Conservation (phyloP, 1,140 invertebrate genomes). For the Meteorus sp. region DNA sequence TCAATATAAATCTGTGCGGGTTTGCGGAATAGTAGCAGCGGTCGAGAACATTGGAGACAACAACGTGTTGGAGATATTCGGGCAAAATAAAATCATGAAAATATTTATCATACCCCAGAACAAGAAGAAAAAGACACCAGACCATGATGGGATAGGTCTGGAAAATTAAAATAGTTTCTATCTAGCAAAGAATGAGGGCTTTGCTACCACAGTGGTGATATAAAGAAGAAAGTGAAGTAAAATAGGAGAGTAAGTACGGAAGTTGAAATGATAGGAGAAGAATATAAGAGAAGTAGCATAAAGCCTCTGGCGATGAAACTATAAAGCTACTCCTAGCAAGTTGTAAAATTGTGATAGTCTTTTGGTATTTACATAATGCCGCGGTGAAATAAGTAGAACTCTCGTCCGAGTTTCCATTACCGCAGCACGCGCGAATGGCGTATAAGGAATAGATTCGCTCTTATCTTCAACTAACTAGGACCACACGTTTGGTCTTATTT, state of each 20-base stretch:
- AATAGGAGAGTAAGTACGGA: not conserved
- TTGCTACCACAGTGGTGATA: not conserved
- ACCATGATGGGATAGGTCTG: not conserved
- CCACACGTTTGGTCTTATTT: conserved; percentile 37
- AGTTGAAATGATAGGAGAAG: not conserved
- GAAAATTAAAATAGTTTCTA: conserved; percentile 22
- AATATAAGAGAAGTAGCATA: conserved; percentile 5
- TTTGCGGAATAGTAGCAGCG: no score
- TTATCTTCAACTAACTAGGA: conserved; percentile 45
- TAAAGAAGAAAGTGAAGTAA: conserved; percentile 8
- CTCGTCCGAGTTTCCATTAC: conserved; percentile 20
- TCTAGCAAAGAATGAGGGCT: conserved; percentile 14
- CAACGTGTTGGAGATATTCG: no score
- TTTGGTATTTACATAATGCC: conserved; percentile 55
- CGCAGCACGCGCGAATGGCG: no score
- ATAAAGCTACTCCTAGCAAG: conserved; percentile 50
- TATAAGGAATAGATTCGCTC: conserved; percentile 29
- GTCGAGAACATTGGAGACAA: no score
- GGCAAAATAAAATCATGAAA: conserved; percentile 14
- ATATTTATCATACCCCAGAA: conserved; percentile 1
- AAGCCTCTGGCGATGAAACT: conserved; percentile 42
- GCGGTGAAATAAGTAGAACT: conserved; percentile 53
- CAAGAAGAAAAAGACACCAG: not conserved
- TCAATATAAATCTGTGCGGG: no score
- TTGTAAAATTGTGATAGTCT: conserved; percentile 56